Evolutionary conservation across 2,113 vertebrate genomes (phyloP), one percentile per base, ranked within the genome.

Genomic region (Notothenia coriiceps): DNA sequence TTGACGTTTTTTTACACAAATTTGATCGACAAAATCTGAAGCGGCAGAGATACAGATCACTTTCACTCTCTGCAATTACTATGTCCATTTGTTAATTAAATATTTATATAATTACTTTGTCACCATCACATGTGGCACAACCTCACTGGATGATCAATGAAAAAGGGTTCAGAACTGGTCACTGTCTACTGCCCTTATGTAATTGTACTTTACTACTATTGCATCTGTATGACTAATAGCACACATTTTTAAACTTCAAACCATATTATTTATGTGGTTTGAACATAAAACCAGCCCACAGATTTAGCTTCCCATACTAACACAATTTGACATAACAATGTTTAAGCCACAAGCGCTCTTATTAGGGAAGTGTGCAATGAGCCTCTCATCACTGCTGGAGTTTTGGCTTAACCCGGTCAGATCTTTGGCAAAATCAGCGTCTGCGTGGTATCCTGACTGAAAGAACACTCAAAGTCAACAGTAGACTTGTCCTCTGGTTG

Each of bases 381-480:
- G 65, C 29, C 66, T 82, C 77, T 90, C 85, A 77, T 78, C 88
- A 76, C 84, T 51, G 70, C 81, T 35, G 44, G 74, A 64, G 57
- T 70, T 84, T 83, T 89, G 86, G 80, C 84, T 85, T 74, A n/a
- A 15, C 63, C 47, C 60, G 44, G 79, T 74, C 65, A 0, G 77
- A 84, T 52, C 14, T 64, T 67, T 83, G 90, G 84, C 81, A 71
- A 71, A 54, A 62, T 68, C 61, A 74, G 80, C 67, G 29, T 63
- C 70, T 68, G 59, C 65, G 35, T 49, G 55, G 69, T 82, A 79
- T 82, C 81, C 79, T 44, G 52, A 66, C 73, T 22, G 43, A 80
- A 77, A 69, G 83, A 61, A 84, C 79, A 72, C 65, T 82, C 64
- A 70, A 79, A 85, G 83, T 90, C 86, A 88, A 64, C 83, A 82